Evolutionary conservation across 2,888 invertebrate species (phyloP), one percentile per base, ranked within the genome.

Genomic region (Leucoptera coffeella): DNA sequence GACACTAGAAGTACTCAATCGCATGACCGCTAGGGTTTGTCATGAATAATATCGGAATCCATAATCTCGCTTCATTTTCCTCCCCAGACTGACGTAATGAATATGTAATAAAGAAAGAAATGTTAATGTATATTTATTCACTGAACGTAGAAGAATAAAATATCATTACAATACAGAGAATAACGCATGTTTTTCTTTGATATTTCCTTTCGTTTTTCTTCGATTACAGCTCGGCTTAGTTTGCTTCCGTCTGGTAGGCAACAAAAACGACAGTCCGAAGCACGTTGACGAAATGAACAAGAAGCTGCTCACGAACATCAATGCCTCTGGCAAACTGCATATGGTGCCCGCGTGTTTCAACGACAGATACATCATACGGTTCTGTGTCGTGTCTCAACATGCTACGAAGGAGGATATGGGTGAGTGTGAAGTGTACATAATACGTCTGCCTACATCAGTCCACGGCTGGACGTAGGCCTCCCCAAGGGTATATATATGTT

Each of bases 261-360:
- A 58, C 15, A 44, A 52, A 5, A 61, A 54, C 19, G 64, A 67
- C 21, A 50, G 52, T 12, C 45, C 41, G 30, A 53, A 53, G 39
- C 60, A 61, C 30, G 48, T 57, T 19, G 69, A 72, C 31, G 84
- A 85, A 41, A 47, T 92, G 26, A 96, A 96, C 52, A 92, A 95
- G 57, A 91, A 90, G 52, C 71, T 97, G 20, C 60, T 97, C 40
- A 90, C 91, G 31, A 79, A 80, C 36, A 91, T 97, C 40, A 97
- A 97, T 49, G 94, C 89, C 31, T 93, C 94, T 4, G 96, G 94
- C 9, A 88, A 87, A 53, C 67, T 97, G 32, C 96, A 97, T 55
- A 96, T 97, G 95, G 95, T 95, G 8, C 95, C 95, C 1, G 90
- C 95, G 1, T 82, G 79, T 23, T 84, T 94, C 12, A 85, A 89